These are phyloP conservation scores for Caenorhabditis doughertyi DNA, from an alignment of 2,888 invertebrate genomes.

Conservation along the genomic window DNA sequence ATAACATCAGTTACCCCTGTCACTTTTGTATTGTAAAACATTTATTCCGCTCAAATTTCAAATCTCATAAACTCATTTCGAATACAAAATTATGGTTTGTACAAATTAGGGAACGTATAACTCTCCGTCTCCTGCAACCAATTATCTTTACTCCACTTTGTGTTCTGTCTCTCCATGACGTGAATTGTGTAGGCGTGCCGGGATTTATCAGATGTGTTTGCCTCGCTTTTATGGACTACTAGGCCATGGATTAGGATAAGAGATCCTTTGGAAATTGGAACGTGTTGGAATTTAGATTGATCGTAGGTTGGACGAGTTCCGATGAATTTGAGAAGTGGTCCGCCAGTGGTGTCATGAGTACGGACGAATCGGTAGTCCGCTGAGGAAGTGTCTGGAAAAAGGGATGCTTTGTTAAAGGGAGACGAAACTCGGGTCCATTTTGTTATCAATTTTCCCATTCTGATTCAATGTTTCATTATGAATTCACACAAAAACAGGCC, in stretches of 20 bases:
- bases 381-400: slow-evolving; percentile 68
- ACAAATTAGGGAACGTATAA: slow-evolving; percentile 77
- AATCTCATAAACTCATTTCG: neutral
- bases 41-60: neutral
- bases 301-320: slow-evolving; percentile 82
- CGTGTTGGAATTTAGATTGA: slow-evolving; percentile 88
- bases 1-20: slow-evolving; percentile 37
- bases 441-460: too few species aligned
- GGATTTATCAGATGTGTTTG: slow-evolving; percentile 90
- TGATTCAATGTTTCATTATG: too few species aligned
- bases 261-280: slow-evolving; percentile 89
- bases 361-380: slow-evolving; percentile 78
- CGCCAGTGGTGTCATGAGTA: slow-evolving; percentile 69
- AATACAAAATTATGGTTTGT: slow-evolving; percentile 32
- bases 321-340: slow-evolving; percentile 76
- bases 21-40: slow-evolving; percentile 22
- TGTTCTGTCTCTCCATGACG: slow-evolving; percentile 89
- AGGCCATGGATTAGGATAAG: slow-evolving; percentile 93
- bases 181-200: slow-evolving; percentile 97
- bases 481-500: too few species aligned
- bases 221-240: slow-evolving; percentile 93
- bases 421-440: too few species aligned
- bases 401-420: too few species aligned
- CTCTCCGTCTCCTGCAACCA: slow-evolving; percentile 77
- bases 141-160: slow-evolving; percentile 88